Evolutionary conservation across 2,888 invertebrate species (phyloP).

Genomic region (Craniophora ligustri): DNA sequence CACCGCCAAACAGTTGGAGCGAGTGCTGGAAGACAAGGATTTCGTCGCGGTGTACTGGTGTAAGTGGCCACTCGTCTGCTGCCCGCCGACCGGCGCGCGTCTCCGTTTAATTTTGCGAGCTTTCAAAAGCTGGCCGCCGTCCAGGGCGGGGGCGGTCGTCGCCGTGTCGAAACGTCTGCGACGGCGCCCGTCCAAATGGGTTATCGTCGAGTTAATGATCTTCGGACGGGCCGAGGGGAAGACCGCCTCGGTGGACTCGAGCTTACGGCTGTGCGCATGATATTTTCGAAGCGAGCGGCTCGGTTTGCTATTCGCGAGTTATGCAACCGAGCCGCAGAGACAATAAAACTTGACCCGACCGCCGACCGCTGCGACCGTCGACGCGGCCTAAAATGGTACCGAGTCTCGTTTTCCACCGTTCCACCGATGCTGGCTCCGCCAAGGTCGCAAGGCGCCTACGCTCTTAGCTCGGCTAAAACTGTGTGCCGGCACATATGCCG

Average conservation of each 20-base stretch:
- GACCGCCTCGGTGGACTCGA: slow-evolving; percentile 60
- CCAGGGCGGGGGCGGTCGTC: slow-evolving; percentile 72
- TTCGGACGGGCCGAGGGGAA: slow-evolving; percentile 73
- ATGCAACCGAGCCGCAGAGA: slow-evolving; percentile 83
- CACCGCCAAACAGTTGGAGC: slow-evolving; percentile 96
- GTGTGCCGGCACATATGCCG: slow-evolving; percentile 78
- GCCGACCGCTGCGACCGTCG: slow-evolving; percentile 75
- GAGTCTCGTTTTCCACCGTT: slow-evolving; percentile 83
- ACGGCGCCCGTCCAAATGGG: slow-evolving; percentile 82
- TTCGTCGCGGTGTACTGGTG: slow-evolving; percentile 99
- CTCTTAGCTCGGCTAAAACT: slow-evolving; percentile 80
- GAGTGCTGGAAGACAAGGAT: slow-evolving; percentile 96
- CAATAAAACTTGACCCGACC: slow-evolving; percentile 86
- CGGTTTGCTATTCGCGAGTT: slow-evolving; percentile 69
- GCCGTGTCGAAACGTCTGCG: slow-evolving; percentile 77
- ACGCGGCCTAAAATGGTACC: slow-evolving; percentile 86
- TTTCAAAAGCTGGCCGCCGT: slow-evolving; percentile 67
- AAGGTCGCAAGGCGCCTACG: slow-evolving; percentile 87
- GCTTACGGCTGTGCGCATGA: slow-evolving; percentile 63
- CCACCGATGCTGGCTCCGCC: slow-evolving; percentile 76
- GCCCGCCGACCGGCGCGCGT: slow-evolving; percentile 66
- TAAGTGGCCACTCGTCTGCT: slow-evolving; percentile 90
- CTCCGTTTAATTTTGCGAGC: slow-evolving; percentile 69
- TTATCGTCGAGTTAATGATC: slow-evolving; percentile 83
- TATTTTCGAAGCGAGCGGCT: slow-evolving; percentile 79